Base-by-base conservation (phyloP, 1,140 invertebrate genomes). In the Littorina saxatilis region DNA sequence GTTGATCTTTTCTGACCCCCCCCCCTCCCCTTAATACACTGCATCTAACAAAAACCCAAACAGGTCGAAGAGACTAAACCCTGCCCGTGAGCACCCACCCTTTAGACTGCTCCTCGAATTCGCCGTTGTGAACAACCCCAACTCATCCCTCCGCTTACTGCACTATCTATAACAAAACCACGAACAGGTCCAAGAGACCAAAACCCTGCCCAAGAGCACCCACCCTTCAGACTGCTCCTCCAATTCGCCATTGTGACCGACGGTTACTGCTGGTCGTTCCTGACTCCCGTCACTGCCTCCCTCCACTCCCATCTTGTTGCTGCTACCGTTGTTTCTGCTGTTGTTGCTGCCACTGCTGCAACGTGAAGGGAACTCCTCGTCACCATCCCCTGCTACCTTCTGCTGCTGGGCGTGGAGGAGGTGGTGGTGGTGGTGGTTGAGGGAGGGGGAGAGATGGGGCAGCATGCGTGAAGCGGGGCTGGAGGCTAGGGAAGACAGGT, bases 381-480 rank as follows among this genome's bases (percentile, higher is more conserved):
- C 40, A 27, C 63, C 78, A 47, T 80, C 63, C 15, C 40, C 58
- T 15, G 39, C 43, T 52, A n/a, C n/a, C n/a, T 78, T 32, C 17
- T 78, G 76, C 52, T 77, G 74, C 29, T 55, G 50, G 1, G 35
- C 15, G 50, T 39, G 39, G 29, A 43, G 76, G 20, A 23, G 23
- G 15, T 3, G 11, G 11, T 58, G 76, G 52, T 58, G n/a, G 76
- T 63, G 29, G 76, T 32, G 76, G 55, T 55, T 50, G 50, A 76
- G 37, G 55, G 76, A 39, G 39, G 76, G 1, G 2, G 55, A 43
- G 76, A 58, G 76, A 15, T 32, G 76, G 17, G 32, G 76, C 13
- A 58, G 55, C 76, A 43, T 20, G 55, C 23, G 76, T 39, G 76
- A 39, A n/a, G 20, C 52, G 76, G 29, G 76, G 76, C 35, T 63